Evolutionary conservation across 2,888 invertebrate genomes (phyloP).

Genomic region (Holacanthella duospinosa): DNA sequence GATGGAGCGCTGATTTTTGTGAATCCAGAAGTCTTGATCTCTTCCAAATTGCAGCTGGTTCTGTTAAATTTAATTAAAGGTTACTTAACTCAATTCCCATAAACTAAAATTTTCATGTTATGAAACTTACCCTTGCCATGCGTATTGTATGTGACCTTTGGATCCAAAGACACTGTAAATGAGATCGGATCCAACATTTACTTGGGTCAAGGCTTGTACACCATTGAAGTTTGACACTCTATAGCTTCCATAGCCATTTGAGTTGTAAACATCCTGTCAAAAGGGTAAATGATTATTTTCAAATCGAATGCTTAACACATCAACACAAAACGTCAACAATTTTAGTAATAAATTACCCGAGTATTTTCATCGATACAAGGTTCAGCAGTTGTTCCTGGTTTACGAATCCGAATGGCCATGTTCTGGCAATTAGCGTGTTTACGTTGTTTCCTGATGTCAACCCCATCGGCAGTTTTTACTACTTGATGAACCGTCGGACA

Average conservation of each 20-base stretch:
- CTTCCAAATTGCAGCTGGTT: slow-evolving; percentile 17
- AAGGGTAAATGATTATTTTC: slow-evolving; percentile 5
- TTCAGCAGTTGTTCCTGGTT: slow-evolving; percentile 22
- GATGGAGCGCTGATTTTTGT: slow-evolving; percentile 26
- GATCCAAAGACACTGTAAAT: slow-evolving; percentile 31
- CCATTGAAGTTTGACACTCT: slow-evolving; percentile 26
- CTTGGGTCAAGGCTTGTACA: slow-evolving; percentile 20
- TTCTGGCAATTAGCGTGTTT: slow-evolving; percentile 29
- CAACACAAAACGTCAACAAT: too few species aligned
- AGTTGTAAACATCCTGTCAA: slow-evolving; percentile 31
- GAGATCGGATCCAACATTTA: slow-evolving; percentile 24
- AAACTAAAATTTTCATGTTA: slow-evolving; percentile 2
- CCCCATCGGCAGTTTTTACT: slow-evolving; percentile 20
- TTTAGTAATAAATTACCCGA: slow-evolving; percentile 17
- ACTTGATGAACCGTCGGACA: slow-evolving; percentile 34
- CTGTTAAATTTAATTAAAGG: slow-evolving; percentile 12
- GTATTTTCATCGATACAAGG: slow-evolving; percentile 31
- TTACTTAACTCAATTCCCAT: not conserved
- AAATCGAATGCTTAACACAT: not conserved
- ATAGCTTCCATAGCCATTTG: slow-evolving; percentile 26
- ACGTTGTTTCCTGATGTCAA: slow-evolving; percentile 33
- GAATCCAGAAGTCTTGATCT: slow-evolving; percentile 21
- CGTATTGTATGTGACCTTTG: slow-evolving; percentile 34
- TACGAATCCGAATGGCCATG: slow-evolving; percentile 21
- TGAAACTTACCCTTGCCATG: slow-evolving; percentile 15